Evolutionary conservation across 2,888 invertebrate genomes (phyloP).

Genomic region (Ophonus ardosiacus): DNA sequence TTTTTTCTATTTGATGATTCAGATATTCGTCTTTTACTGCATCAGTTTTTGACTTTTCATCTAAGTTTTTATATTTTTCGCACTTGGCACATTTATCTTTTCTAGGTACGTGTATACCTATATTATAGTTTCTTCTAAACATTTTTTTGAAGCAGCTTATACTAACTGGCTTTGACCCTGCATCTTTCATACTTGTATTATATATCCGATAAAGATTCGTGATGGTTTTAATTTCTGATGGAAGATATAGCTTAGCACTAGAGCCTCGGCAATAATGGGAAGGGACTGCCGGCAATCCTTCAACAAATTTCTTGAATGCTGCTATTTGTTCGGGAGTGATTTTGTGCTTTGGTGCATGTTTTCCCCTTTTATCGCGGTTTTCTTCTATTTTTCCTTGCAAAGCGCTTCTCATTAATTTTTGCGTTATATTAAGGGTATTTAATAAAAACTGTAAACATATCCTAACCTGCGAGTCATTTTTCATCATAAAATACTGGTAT

Average conservation of each 20-base stretch:
- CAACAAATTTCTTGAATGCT: constrained; percentile 56
- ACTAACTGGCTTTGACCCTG: no score
- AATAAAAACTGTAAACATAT: constrained; percentile 49
- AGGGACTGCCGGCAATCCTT: constrained; percentile 51
- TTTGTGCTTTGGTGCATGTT: no score
- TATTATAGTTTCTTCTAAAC: no score
- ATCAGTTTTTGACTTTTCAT: no score
- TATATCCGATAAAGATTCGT: neutral
- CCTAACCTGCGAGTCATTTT: constrained; percentile 21
- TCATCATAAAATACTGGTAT: constrained; percentile 47
- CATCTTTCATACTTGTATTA: no score
- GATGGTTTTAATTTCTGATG: constrained; percentile 51
- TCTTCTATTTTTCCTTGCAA: constrained; percentile 55
- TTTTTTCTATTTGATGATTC: no score
- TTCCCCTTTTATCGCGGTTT: constrained; percentile 47
- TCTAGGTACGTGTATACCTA: no score
- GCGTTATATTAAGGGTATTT: constrained; percentile 40
- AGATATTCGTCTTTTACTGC: no score
- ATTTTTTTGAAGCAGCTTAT: no score
- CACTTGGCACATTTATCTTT: no score
- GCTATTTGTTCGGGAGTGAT: constrained; percentile 48
- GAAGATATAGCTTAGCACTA: constrained; percentile 56
- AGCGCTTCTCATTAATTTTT: constrained; percentile 51
- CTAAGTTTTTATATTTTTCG: no score
- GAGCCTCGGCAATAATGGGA: constrained; percentile 56